Base-by-base conservation (phyloP, 2,888 invertebrate genomes). In the Automeris io region DNA sequence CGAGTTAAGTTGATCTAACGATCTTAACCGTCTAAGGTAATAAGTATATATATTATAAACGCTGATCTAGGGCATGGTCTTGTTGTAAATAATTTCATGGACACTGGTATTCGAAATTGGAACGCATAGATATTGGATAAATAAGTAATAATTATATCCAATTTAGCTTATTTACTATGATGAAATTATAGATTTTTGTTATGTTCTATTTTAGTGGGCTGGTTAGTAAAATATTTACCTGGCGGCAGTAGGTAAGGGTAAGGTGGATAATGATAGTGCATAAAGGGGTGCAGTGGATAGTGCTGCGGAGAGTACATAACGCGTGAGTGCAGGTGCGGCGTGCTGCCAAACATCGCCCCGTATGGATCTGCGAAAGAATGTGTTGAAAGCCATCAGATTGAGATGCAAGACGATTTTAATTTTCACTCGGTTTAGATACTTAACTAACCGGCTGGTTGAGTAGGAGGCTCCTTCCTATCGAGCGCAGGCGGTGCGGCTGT, bases 361-460 rank as follows among this genome's bases (percentile, higher is more conserved):
- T 76, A 83, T 51, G 64, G 70, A 83, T 85, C 86, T 86, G 85
- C 70, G 73, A 83, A 82, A 79, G 61, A 81, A 72, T 51, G 57
- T 57, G 51, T 57, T 47, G 48, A 60, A 54, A 62, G 67, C 64
- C 59, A 60, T 80, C 67, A 80, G 57, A 61, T 57, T 40, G 47
- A 73, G 71, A 79, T 79, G 58, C 53, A 49, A 79, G 79, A 81
- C 81, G 81, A 79, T 74, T 74, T 63, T 73, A 81, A 82, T 70
- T 61, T 59, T 74, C 79, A 81, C 82, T 80, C 83, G 66, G 51
- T 67, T 68, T 72, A 78, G 85, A 85, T 86, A 86, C 85, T 85
- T 86, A 83, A 85, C 86, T 87, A 81, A 87, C 87, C 86, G 82
- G 86, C 85, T 78, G 81, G 85, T 79, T 85, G 87, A 77, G 86